Evolutionary conservation across 1,140 invertebrate genomes (phyloP).

Genomic region (Drosophila melanica): DNA sequence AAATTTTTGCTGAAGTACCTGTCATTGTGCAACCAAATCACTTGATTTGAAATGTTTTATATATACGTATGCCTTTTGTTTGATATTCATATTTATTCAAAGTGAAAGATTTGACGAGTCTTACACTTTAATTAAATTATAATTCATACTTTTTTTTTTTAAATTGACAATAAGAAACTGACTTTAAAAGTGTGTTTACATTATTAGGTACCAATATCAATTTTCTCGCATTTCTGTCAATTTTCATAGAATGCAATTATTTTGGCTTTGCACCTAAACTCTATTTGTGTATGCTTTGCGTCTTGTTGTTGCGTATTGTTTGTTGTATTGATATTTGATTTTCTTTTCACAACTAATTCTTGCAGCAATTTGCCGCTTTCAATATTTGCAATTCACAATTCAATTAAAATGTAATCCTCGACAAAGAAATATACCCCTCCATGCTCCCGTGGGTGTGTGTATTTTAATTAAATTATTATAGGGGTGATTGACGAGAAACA

Average conservation of each 20-base stretch:
- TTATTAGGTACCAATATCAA: conserved; percentile 15
- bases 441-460: conserved; percentile 19
- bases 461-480: conserved; percentile 28
- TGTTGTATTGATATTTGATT: conserved; percentile 30
- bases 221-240: conserved; percentile 22
- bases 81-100: conserved; percentile 3
- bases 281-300: conserved; percentile 15
- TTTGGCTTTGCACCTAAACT: conserved; percentile 56
- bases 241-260: conserved; percentile 54
- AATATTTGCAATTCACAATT: conserved; percentile 33
- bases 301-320: conserved; percentile 33
- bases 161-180: conserved; percentile 39
- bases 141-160: conserved; percentile 12
- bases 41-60: conserved; percentile 14
- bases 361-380: conserved; percentile 38
- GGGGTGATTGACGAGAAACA: background rate
- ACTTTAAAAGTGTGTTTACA: conserved; percentile 33
- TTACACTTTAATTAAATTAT: conserved; percentile 3
- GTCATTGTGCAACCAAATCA: conserved; percentile 11
- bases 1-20: conserved; percentile 10
- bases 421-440: conserved; percentile 13
- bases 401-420: conserved; percentile 61
- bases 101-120: background rate
- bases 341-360: conserved; percentile 10
- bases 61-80: background rate